Evolutionary conservation across 2,888 invertebrate species (phyloP).

Genomic region (Agrotis exclamationis): DNA sequence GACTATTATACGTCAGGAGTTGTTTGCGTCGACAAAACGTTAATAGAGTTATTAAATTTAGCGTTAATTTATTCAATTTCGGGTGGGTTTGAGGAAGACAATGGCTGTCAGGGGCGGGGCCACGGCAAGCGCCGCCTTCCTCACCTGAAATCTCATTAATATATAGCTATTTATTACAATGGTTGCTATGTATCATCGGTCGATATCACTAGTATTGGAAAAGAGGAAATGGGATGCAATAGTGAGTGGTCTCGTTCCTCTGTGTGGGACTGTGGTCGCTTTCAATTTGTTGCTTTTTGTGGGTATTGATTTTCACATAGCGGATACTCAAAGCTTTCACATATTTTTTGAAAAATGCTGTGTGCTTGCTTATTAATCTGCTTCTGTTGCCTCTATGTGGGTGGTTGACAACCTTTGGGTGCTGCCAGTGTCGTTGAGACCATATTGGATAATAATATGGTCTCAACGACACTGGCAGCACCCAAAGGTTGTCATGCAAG

Average conservation of each 20-base stretch:
- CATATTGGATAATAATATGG: too few relatives aligned
- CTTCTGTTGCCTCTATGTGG: not conserved
- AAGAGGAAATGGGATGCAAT: slow-evolving; percentile 55
- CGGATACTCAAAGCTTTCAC: not conserved
- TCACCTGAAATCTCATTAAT: slow-evolving; percentile 84
- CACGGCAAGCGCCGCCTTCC: slow-evolving; percentile 73
- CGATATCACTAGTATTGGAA: slow-evolving; percentile 54
- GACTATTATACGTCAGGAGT: slow-evolving; percentile 84
- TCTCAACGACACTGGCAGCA: too few relatives aligned
- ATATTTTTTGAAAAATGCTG: not conserved
- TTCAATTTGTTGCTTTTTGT: slow-evolving; percentile 16
- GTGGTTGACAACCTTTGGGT: too few relatives aligned
- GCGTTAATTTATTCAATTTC: slow-evolving; percentile 90
- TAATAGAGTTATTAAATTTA: slow-evolving; percentile 90
- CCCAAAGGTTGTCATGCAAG: too few relatives aligned
- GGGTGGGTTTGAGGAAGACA: slow-evolving; percentile 78
- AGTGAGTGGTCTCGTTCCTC: slow-evolving; percentile 35
- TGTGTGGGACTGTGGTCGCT: slow-evolving; percentile 28
- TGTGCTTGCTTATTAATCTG: not conserved
- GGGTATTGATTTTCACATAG: slow-evolving; percentile 47
- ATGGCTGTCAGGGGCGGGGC: slow-evolving; percentile 85
- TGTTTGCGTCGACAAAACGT: slow-evolving; percentile 86
- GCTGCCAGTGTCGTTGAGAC: too few relatives aligned
- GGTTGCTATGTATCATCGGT: slow-evolving; percentile 64
- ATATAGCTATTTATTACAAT: slow-evolving; percentile 65